A percentile compares a stretch with the other conserved stretches of the same genome.
These are phyloP conservation scores for Colletes gigas DNA, from an alignment of 1,140 invertebrate genomes.

Conservation along the genomic window DNA sequence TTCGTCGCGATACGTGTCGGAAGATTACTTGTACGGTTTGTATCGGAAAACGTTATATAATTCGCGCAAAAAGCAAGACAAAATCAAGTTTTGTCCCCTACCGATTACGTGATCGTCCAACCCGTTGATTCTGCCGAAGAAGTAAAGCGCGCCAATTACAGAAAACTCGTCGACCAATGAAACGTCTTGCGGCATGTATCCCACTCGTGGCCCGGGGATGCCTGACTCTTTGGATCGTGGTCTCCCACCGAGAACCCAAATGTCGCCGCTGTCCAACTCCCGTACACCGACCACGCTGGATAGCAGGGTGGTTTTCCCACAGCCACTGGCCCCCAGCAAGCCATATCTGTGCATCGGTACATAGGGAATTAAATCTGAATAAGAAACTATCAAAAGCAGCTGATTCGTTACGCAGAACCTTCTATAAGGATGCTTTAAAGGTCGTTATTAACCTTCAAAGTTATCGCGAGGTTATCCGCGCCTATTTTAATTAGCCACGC, in stretches of 20 bases:
- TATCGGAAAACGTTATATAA: too few relatives aligned
- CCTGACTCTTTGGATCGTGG: slow-evolving; percentile 88
- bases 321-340: slow-evolving; percentile 91
- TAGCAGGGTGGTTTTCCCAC: slow-evolving; percentile 92
- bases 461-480: too few relatives aligned
- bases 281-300: slow-evolving; percentile 92
- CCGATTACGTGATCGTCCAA: slow-evolving; percentile 85
- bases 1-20: too few relatives aligned
- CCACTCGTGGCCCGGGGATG: slow-evolving; percentile 89
- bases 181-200: slow-evolving; percentile 95
- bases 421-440: too few relatives aligned
- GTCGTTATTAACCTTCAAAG: too few relatives aligned
- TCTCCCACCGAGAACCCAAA: slow-evolving; percentile 89
- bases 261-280: slow-evolving; percentile 87
- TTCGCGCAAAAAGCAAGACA: too few relatives aligned
- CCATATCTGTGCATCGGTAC: slow-evolving; percentile 85
- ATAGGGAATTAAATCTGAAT: background rate
- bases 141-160: slow-evolving; percentile 91
- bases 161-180: slow-evolving; percentile 93
- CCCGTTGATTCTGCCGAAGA: slow-evolving; percentile 93
- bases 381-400: background rate
- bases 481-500: too few relatives aligned
- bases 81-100: slow-evolving; percentile 50
- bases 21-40: too few relatives aligned
- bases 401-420: too few relatives aligned